These are phyloP conservation scores for Cryptocephalus moraei DNA, from an alignment of 2,888 invertebrate species.

Conservation along the genomic window DNA sequence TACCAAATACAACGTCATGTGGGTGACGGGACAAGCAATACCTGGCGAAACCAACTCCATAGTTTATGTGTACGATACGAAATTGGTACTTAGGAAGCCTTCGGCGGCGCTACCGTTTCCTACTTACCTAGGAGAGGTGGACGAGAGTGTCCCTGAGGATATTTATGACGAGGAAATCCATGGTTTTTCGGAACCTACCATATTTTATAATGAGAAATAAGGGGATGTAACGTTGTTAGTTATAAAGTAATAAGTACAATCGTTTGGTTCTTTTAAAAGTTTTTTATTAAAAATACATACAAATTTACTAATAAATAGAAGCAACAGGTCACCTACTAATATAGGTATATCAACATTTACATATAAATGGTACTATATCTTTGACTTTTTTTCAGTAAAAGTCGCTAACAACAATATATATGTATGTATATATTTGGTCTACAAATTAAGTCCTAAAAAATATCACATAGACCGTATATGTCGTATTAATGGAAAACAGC, in stretches of 20 bases:
- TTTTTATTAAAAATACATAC: too few species aligned
- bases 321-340: too few species aligned
- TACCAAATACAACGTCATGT: conserved; percentile 88
- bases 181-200: conserved; percentile 59
- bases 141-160: conserved; percentile 55
- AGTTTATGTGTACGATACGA: conserved; percentile 73
- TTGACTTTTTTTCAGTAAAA: too few species aligned
- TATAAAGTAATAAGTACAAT: not conserved
- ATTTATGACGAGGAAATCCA: conserved; percentile 68
- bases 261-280: too few species aligned
- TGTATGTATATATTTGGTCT: too few species aligned
- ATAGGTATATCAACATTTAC: too few species aligned
- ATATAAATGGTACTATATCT: too few species aligned
- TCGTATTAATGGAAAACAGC: too few species aligned
- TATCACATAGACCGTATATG: too few species aligned
- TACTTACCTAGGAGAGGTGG: conserved; percentile 53
- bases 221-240: not conserved
- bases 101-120: conserved; percentile 65
- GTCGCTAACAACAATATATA: too few species aligned
- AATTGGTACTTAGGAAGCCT: conserved; percentile 51
- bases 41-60: conserved; percentile 76
- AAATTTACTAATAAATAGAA: too few species aligned
- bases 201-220: conserved; percentile 48
- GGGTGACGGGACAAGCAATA: conserved; percentile 69
- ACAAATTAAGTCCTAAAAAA: too few species aligned